Evolutionary conservation across 2,113 vertebrate species (phyloP).

Genomic region (Myocastor coypus): DNA sequence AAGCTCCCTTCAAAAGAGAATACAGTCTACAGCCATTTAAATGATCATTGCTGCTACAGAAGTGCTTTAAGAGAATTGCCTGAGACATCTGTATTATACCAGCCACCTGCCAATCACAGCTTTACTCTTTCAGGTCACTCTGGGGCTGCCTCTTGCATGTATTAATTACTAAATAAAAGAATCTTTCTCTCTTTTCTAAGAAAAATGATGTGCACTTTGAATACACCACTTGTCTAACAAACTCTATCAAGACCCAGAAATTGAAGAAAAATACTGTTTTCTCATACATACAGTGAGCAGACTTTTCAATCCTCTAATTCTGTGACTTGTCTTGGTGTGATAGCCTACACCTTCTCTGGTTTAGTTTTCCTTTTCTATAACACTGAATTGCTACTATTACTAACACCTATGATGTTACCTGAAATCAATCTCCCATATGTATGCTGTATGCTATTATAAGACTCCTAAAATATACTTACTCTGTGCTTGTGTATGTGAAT

Average conservation of each 20-base stretch:
- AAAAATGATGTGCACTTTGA: conserved; percentile 88
- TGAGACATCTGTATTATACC: conserved; percentile 89
- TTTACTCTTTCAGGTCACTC: conserved; percentile 90
- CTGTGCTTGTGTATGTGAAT: conserved; percentile 93
- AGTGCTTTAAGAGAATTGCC: conserved; percentile 91
- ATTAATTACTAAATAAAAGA: conserved; percentile 83
- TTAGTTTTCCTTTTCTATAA: conserved; percentile 88
- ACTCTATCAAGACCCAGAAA: conserved; percentile 82
- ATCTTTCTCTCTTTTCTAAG: conserved; percentile 84
- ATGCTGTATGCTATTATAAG: conserved; percentile 92
- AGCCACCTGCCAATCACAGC: conserved; percentile 89
- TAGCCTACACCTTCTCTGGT: conserved; percentile 84
- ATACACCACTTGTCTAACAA: conserved; percentile 85
- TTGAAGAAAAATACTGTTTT: conserved; percentile 84
- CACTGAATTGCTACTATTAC: conserved; percentile 86
- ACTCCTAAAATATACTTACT: conserved; percentile 90
- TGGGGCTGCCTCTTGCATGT: conserved; percentile 91
- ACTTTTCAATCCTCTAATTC: conserved; percentile 85
- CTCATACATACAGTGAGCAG: conserved; percentile 83
- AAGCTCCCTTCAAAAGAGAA: conserved; percentile 84
- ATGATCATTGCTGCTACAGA: conserved; percentile 90
- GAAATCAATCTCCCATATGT: conserved; percentile 90
- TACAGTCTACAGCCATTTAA: conserved; percentile 88
- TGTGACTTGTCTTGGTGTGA: conserved; percentile 87
- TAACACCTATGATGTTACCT: conserved; percentile 87